Evolutionary conservation across 2,797 vertebrate genomes (phyloP).

Genomic region (Eulemur rubriventer): DNA sequence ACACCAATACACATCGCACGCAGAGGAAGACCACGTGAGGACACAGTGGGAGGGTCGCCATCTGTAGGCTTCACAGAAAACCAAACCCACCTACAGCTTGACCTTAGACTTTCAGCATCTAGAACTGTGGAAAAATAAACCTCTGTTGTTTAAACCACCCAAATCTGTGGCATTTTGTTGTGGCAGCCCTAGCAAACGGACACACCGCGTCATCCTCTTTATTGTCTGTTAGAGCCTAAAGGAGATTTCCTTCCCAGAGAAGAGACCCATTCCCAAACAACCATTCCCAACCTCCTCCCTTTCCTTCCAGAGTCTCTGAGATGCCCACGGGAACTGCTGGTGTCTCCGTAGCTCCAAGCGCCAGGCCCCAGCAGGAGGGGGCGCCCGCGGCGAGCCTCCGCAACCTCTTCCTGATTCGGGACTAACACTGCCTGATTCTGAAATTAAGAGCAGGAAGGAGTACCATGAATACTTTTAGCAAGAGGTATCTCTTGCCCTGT

Average conservation of each 20-base stretch:
- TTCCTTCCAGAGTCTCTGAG: not conserved
- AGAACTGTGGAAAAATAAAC: not conserved
- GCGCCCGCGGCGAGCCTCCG: not conserved
- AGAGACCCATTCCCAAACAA: not conserved
- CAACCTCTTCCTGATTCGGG: not conserved
- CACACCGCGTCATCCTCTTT: not conserved
- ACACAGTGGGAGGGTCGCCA: no score
- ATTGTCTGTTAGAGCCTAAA: not conserved
- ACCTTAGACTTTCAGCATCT: not conserved
- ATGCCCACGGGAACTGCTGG: not conserved
- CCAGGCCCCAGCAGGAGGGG: not conserved
- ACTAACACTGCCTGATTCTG: not conserved
- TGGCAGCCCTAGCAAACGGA: accelerated
- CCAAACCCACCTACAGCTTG: not conserved
- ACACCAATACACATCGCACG: not conserved
- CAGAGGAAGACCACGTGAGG: not conserved
- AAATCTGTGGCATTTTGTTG: not conserved
- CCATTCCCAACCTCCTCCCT: not conserved
- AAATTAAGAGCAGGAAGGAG: not conserved
- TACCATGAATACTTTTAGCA: slow-evolving; percentile 40
- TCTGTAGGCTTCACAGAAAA: not conserved
- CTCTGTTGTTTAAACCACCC: not conserved
- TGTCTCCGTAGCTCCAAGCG: not conserved
- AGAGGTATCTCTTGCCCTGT: not conserved
- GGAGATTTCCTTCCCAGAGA: not conserved